Conservation (phyloP, 2,113 vertebrate genomes). For the Hemiprocne comata region DNA sequence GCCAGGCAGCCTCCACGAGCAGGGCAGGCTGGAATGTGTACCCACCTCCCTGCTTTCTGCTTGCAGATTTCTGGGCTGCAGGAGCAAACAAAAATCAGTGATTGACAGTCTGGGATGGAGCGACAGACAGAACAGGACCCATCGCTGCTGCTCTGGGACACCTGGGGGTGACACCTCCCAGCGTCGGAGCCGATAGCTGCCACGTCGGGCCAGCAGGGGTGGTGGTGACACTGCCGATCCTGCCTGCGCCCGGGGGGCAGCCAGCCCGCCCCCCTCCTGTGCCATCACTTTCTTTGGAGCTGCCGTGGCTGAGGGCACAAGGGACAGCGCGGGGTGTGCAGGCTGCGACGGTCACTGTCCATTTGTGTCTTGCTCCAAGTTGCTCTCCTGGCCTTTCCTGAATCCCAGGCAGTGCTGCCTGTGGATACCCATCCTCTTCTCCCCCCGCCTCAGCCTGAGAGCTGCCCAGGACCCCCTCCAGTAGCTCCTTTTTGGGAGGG, state of each 20-base stretch:
- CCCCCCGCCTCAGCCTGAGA: background rate
- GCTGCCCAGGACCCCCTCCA: background rate
- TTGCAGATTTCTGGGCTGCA: conserved; percentile 68
- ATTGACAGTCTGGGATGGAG: background rate
- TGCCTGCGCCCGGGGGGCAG: background rate
- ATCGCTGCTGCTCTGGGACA: background rate
- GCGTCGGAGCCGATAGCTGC: background rate
- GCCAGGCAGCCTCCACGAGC: rapidly evolving
- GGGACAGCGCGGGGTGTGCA: rapidly evolving
- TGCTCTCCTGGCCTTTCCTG: background rate
- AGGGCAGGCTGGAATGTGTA: background rate
- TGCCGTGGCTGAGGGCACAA: rapidly evolving
- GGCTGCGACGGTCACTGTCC: background rate
- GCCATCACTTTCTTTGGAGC: background rate
- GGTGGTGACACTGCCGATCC: background rate
- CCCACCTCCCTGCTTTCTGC: background rate
- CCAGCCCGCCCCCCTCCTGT: rapidly evolving
- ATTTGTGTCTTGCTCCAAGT: background rate
- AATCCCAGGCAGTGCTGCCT: background rate
- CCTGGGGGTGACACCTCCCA: rapidly evolving
- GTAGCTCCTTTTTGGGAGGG: background rate
- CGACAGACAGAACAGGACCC: rapidly evolving
- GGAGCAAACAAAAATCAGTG: conserved; percentile 44
- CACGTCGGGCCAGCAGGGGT: background rate
- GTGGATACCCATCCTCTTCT: background rate